Evolutionary conservation across 2,888 invertebrate species (phyloP).

Genomic region (Agrochola circellaris): DNA sequence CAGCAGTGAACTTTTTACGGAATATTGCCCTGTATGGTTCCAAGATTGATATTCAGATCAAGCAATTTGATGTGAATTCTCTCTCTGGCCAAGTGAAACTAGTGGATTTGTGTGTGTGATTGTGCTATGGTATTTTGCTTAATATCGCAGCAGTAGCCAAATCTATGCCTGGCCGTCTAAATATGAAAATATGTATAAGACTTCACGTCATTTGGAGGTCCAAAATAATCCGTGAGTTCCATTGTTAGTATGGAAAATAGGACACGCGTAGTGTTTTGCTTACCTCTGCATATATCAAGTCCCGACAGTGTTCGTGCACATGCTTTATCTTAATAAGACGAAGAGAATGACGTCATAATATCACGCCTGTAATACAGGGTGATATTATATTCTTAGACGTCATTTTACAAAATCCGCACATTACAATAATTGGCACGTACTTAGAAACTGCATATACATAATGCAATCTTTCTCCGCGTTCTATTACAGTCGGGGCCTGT

Average conservation of each 20-base stretch:
- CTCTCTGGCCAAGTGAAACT: not conserved
- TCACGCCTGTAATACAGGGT: not conserved
- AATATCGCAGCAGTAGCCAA: not conserved
- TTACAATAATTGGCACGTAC: conserved; percentile 24
- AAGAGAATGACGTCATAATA: too few species aligned
- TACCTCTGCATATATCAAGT: not conserved
- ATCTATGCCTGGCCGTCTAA: too few species aligned
- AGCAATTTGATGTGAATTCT: not conserved
- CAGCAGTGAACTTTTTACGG: not conserved
- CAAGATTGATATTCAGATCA: not conserved
- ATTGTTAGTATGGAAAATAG: not conserved
- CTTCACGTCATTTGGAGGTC: not conserved
- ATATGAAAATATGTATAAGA: not conserved
- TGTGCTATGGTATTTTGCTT: not conserved
- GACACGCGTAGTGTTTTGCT: not conserved
- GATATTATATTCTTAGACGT: conserved; percentile 5
- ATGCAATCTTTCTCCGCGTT: conserved; percentile 43
- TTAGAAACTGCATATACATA: conserved; percentile 14
- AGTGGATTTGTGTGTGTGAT: not conserved
- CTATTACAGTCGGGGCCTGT: conserved; percentile 26
- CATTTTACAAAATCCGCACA: not conserved
- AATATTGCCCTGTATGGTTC: not conserved
- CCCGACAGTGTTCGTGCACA: not conserved
- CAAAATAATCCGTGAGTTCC: not conserved
- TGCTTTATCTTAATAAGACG: conserved; percentile 16